phyloP scores from a whole-genome alignment of 2,888 invertebrate genomes.

The Drosophila cracens region DNA sequence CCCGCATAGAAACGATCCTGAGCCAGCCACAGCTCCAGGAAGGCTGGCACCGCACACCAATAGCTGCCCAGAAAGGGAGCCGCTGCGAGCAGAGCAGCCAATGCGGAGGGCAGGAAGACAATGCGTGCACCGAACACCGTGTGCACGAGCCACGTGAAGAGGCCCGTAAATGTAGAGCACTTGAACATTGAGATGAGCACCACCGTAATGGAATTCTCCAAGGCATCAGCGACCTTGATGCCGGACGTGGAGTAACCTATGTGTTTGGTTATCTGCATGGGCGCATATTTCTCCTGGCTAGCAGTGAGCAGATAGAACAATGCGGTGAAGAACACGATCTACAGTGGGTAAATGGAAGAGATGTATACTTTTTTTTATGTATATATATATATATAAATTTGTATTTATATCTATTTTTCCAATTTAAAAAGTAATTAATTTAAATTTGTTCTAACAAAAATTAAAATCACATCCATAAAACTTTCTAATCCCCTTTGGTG shows the following conservation, averaged over 20 bases:
- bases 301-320: slow-evolving; percentile 97
- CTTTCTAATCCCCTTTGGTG: too few species aligned
- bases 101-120: slow-evolving; percentile 94
- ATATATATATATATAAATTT: not conserved
- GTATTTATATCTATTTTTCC: not conserved
- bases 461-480: too few species aligned
- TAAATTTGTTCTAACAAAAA: too few species aligned
- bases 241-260: slow-evolving; percentile 91
- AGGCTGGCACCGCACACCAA: slow-evolving; percentile 97
- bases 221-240: slow-evolving; percentile 91
- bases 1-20: slow-evolving; percentile 94
- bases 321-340: slow-evolving; percentile 98
- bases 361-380: not conserved
- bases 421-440: too few species aligned
- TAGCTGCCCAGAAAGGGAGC: slow-evolving; percentile 98
- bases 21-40: slow-evolving; percentile 97
- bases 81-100: slow-evolving; percentile 97
- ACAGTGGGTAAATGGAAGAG: not conserved
- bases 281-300: slow-evolving; percentile 94
- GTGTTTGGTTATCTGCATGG: slow-evolving; percentile 93
- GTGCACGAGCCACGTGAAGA: slow-evolving; percentile 99
- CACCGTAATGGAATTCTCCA: slow-evolving; percentile 95
- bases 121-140: slow-evolving; percentile 97
- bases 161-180: slow-evolving; percentile 97
- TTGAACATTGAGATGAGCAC: slow-evolving; percentile 98